A percentile compares a stretch with the other conserved stretches of the same genome.
Evolutionary conservation across 2,113 vertebrate genomes (phyloP).

Genomic region (Periophthalmodon schlosseri): DNA sequence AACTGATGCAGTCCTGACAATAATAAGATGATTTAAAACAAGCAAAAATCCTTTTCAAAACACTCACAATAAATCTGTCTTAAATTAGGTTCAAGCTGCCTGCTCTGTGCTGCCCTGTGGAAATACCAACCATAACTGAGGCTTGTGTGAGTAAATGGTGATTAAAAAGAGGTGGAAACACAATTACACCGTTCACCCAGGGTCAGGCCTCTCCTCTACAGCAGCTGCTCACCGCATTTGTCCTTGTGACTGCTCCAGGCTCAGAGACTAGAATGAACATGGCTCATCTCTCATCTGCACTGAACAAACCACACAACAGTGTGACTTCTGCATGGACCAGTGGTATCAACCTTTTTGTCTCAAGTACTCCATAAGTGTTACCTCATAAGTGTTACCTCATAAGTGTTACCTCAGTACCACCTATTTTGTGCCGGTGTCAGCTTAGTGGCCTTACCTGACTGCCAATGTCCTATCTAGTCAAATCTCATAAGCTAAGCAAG

Average conservation of each 20-base stretch:
- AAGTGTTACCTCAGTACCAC: too few species aligned
- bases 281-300: not conserved
- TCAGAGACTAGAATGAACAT: not conserved
- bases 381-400: too few species aligned
- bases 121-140: not conserved
- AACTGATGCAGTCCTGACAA: not conserved
- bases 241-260: not conserved
- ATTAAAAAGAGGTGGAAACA: slow-evolving; percentile 30
- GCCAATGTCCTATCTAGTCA: too few species aligned
- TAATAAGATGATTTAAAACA: slow-evolving; percentile 26
- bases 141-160: slow-evolving; percentile 20
- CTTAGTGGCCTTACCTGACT: too few species aligned
- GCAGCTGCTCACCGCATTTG: not conserved
- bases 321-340: not conserved
- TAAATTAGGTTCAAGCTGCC: not conserved
- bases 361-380: too few species aligned
- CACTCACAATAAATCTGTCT: not conserved
- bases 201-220: slow-evolving; percentile 10
- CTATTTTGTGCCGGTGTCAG: too few species aligned
- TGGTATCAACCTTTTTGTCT: too few species aligned
- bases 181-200: slow-evolving; percentile 7
- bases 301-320: not conserved
- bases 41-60: slow-evolving; percentile 8
- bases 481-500: too few species aligned
- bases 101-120: slow-evolving; percentile 3